Conservation (phyloP, 2,113 vertebrate genomes). For the Rhynchomys soricoides region DNA sequence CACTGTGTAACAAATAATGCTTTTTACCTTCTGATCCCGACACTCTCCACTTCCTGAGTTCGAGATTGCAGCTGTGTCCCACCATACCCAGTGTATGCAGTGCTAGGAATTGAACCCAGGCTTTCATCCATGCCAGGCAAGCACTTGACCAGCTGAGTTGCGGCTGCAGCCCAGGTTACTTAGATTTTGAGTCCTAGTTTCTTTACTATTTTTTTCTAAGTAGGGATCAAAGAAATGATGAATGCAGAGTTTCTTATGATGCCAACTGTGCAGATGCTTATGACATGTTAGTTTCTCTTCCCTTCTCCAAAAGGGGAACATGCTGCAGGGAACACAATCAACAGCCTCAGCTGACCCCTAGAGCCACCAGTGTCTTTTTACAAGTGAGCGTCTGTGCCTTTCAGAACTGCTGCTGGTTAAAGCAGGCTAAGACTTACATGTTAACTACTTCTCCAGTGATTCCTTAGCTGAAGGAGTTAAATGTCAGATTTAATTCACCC, state of each 20-base stretch:
- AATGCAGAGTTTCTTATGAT: background rate
- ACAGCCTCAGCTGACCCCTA: background rate
- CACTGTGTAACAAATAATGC: background rate
- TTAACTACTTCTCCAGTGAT: slow-evolving; percentile 38
- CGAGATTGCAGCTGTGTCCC: background rate
- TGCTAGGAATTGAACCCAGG: background rate
- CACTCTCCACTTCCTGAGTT: background rate
- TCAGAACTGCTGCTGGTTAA: slow-evolving; percentile 8
- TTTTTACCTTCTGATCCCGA: background rate
- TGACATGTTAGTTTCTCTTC: slow-evolving; percentile 69
- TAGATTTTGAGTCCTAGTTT: slow-evolving; percentile 12
- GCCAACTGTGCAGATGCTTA: background rate
- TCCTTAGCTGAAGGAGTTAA: background rate
- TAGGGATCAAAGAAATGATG: slow-evolving; percentile 16
- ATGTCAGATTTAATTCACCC: slow-evolving; percentile 11
- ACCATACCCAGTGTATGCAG: background rate
- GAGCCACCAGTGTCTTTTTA: slow-evolving; percentile 15
- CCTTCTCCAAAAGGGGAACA: slow-evolving; percentile 60
- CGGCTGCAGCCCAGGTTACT: background rate
- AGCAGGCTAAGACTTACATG: background rate
- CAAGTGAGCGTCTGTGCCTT: background rate
- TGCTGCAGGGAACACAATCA: background rate
- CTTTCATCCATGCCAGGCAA: background rate
- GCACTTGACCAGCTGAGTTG: background rate
- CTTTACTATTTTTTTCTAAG: slow-evolving; percentile 15